Conservation (phyloP, 2,888 invertebrate species). For the Hipparchia semele region DNA sequence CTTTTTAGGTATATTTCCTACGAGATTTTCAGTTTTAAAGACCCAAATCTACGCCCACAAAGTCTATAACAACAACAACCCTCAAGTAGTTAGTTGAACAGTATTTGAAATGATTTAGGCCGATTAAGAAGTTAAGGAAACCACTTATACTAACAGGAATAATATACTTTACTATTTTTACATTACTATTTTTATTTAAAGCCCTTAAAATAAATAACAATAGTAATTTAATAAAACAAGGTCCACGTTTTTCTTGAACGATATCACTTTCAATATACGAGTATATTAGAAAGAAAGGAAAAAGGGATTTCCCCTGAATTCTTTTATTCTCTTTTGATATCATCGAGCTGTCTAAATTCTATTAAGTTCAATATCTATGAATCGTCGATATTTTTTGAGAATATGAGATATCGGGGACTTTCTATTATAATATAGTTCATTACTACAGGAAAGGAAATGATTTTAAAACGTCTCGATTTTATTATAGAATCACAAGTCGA, state of each 20-base stretch:
- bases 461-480: not conserved
- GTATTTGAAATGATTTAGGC: not conserved
- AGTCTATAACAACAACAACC: too few relatives aligned
- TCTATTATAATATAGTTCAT: not conserved
- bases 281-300: slow-evolving; percentile 22
- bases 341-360: slow-evolving; percentile 15
- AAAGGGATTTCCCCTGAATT: slow-evolving; percentile 3
- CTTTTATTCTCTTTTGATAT: slow-evolving; percentile 30
- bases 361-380: slow-evolving; percentile 23
- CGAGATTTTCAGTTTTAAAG: too few relatives aligned
- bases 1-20: too few relatives aligned
- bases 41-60: too few relatives aligned
- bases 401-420: slow-evolving; percentile 11
- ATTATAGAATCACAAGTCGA: too few relatives aligned
- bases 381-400: slow-evolving; percentile 18
- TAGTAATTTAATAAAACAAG: slow-evolving; percentile 7
- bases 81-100: not conserved
- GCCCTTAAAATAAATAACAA: not conserved
- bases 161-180: too few relatives aligned
- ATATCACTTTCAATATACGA: slow-evolving; percentile 17
- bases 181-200: not conserved
- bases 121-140: too few relatives aligned
- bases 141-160: too few relatives aligned
- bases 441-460: not conserved
- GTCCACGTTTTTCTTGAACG: not conserved